Evolutionary conservation across 2,888 invertebrate genomes (phyloP), one percentile per base, ranked within the genome.

Genomic region (Hemithea aestivaria): DNA sequence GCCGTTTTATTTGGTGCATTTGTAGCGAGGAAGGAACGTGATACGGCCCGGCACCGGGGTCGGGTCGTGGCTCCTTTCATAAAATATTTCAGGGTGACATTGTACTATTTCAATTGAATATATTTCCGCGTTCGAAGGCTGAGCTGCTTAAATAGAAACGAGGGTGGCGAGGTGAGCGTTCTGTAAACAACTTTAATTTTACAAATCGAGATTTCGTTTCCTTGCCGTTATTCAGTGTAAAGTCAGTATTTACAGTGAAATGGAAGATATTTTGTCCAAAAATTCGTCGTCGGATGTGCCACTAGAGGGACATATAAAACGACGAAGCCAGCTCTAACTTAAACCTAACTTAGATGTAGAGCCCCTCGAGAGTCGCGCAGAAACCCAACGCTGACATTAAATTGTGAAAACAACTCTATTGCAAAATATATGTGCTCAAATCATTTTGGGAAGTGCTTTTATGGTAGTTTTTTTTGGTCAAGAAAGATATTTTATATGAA

Each of bases 1-100:
- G 64, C 56, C 61, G 69, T 73, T 81, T 77, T 78, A 78, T 79
- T 73, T 70, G 66, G 72, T 72, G 73, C 70, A 77, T 79, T 75
- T 69, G 65, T 56, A 75, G 67, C 53, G 65, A 54, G 57, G 51
- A 61, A 57, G 56, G 63, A 62, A 74, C 76, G 76, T 73, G 79
- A 74, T 73, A 75, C 71, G 60, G 56, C 61, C 53, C 54, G 62
- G 58, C 58, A 51, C 60, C 58, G 56, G 16, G 16, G 16, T 5
- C 16, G 5, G 3, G 16, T 16, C 16, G 16, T n/a, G 51, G 50
- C 56, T 66, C 61, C 58, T 65, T 73, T 64, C 73, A 76, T 79
- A 66, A 74, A 79, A 79, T 77, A 79, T 79, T 78, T 74, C 61
- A 51, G 54, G 62, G 71, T 76, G 73, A 77, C 77, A 69, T 73